Evolutionary conservation across 2,113 vertebrate species (phyloP), one percentile per base, ranked within the genome.

Genomic region (Sinocyclocheilus grahami): DNA sequence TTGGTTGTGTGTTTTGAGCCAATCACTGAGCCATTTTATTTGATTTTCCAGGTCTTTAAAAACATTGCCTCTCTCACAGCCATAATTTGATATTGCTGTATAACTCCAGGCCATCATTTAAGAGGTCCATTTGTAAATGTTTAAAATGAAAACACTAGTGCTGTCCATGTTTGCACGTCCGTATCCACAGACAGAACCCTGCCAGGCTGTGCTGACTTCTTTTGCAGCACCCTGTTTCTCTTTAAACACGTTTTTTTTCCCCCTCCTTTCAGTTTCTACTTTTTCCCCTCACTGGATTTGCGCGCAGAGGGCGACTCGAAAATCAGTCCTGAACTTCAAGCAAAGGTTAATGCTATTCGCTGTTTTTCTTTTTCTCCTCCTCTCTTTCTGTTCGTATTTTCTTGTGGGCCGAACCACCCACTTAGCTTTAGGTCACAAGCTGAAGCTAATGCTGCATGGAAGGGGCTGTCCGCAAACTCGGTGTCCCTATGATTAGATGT

Each of bases 401-500:
- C 84, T 85, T 63, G 86, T 89, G 93, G 93, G 94, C 94, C 94
- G 94, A 97, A 96, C 96, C 97, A 97, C 97, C 96, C 96, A 97
- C 96, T 95, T 96, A 95, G 96, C 95, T 95, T 96, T 95, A 97
- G 97, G 97, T 98, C 96, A 96, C 92, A 93, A 94, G 95, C 95
- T 95, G 95, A 96, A 94, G 95, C 94, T 95, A 96, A 97, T 94
- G 95, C 95, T 93, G 94, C 94, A 95, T 94, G 94, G 93, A 96
- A 79, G 91, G 93, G 93, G 92, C 95, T 95, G 96, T 95, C 86
- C 95, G 94, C 92, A 95, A 96, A 97, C 96, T 97, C 96, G 95
- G 95, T 95, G 96, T 96, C 95, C 95, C 95, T 95, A 94, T 95
- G 96, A 96, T 96, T 94, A 96, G 95, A 95, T 95, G 95, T 95